Evolutionary conservation across 2,113 vertebrate species (phyloP).

Genomic region (Platanista minor): DNA sequence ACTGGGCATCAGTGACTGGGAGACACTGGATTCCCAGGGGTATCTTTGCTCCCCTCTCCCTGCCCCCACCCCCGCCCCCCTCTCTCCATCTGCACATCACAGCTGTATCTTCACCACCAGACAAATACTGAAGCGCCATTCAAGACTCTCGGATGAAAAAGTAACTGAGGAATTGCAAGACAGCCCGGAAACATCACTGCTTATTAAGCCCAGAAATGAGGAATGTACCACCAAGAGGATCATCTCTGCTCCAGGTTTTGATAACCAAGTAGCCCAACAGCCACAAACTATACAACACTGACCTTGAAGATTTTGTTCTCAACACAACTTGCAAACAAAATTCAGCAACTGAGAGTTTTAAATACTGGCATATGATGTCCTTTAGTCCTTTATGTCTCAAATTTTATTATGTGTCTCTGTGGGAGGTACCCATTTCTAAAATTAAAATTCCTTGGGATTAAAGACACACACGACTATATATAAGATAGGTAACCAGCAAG

Average conservation of each 20-base stretch:
- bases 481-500: not conserved
- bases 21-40: not conserved
- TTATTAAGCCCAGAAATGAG: not conserved
- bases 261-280: rapidly evolving
- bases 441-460: not conserved
- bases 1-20: rapidly evolving
- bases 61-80: no score
- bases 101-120: not conserved
- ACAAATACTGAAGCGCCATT: not conserved
- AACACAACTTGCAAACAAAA: not conserved
- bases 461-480: not conserved
- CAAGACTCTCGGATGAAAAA: not conserved
- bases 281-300: not conserved
- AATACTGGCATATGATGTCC: not conserved
- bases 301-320: not conserved
- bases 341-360: not conserved
- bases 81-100: not conserved
- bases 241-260: not conserved
- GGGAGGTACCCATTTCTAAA: not conserved
- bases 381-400: not conserved
- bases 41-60: no score
- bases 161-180: not conserved
- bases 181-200: not conserved
- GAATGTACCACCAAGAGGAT: not conserved
- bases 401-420: not conserved